These are phyloP conservation scores for Nixonia krombeini DNA, from an alignment of 1,140 invertebrate species.

Conservation along the genomic window DNA sequence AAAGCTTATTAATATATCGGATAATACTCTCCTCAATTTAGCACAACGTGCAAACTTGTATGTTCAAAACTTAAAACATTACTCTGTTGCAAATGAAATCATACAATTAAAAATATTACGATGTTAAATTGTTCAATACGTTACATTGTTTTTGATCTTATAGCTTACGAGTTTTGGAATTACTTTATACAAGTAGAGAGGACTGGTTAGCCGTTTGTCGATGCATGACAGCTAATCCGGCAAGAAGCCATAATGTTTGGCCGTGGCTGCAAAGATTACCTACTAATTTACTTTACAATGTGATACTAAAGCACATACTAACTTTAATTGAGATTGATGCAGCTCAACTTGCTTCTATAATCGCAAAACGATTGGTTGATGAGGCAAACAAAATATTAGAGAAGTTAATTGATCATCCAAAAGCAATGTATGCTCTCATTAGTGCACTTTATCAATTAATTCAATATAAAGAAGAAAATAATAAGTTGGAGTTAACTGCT, in stretches of 20 bases:
- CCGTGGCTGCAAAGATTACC: slow-evolving; percentile 61
- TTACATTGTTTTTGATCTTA: slow-evolving; percentile 27
- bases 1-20: slow-evolving; percentile 76
- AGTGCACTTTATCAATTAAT: slow-evolving; percentile 75
- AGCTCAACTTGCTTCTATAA: slow-evolving; percentile 52
- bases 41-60: slow-evolving; percentile 79
- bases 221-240: slow-evolving; percentile 60
- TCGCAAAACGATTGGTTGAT: slow-evolving; percentile 50
- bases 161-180: slow-evolving; percentile 63
- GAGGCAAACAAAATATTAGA: slow-evolving; percentile 61
- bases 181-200: slow-evolving; percentile 62
- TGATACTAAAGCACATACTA: slow-evolving; percentile 48
- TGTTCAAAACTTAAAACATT: not conserved
- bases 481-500: slow-evolving; percentile 69
- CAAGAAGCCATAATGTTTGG: slow-evolving; percentile 61
- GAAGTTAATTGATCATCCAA: slow-evolving; percentile 60
- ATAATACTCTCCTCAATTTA: slow-evolving; percentile 72
- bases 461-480: slow-evolving; percentile 66
- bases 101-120: not conserved
- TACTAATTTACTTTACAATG: slow-evolving; percentile 53
- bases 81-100: not conserved
- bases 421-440: slow-evolving; percentile 75
- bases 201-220: slow-evolving; percentile 66
- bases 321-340: slow-evolving; percentile 55
- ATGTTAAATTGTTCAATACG: not conserved